Percentiles rank a stretch among this genome's conserved stretches.
phyloP scores from a whole-genome alignment of 2,888 invertebrate species.

The Caenorhabditis drosophilae region DNA sequence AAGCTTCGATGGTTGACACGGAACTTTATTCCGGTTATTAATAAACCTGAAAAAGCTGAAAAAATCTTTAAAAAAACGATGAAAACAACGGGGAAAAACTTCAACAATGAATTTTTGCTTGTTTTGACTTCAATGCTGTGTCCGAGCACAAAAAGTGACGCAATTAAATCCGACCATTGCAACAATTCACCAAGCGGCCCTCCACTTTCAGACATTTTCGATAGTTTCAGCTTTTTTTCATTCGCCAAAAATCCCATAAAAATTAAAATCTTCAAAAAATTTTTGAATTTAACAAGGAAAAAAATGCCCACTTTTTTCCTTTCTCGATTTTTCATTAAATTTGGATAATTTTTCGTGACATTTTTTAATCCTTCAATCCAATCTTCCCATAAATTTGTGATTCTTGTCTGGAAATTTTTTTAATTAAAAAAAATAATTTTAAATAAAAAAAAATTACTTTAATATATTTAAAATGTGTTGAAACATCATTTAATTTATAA shows the following conservation, averaged over 20 bases:
- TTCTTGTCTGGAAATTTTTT: conserved; percentile 55
- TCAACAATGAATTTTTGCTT: no score
- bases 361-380: conserved; percentile 24
- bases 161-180: conserved; percentile 72
- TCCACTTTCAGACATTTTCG: conserved; percentile 70
- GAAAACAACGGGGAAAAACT: no score
- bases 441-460: no score
- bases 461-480: no score
- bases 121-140: conserved; percentile 71
- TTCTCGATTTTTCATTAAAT: conserved; percentile 11
- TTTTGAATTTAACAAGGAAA: no score
- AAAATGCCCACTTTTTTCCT: no score
- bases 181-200: conserved; percentile 73
- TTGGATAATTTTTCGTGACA: conserved; percentile 16
- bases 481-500: no score
- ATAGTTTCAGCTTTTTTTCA: conserved; percentile 70
- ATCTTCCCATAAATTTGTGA: conserved; percentile 62
- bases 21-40: no score
- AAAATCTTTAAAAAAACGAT: no score
- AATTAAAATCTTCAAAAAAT: conserved; percentile 69
- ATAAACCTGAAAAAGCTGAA: no score
- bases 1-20: no score
- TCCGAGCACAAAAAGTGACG: conserved; percentile 71
- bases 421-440: no score
- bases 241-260: conserved; percentile 71